Evolutionary conservation across 2,797 vertebrate genomes (phyloP), one percentile per base, ranked within the genome.

Genomic region (Tenualosa thibaudeaui): DNA sequence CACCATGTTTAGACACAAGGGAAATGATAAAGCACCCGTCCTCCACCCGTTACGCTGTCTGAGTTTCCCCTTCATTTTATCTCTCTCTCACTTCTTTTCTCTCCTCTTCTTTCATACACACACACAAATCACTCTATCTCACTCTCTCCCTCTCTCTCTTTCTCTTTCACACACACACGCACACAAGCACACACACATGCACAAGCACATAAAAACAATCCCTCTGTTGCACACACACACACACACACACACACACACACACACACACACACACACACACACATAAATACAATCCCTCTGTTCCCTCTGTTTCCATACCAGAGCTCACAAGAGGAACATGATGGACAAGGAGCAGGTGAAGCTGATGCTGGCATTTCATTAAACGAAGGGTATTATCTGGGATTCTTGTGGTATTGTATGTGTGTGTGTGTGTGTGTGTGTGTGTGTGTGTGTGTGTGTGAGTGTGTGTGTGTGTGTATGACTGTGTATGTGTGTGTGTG

Each of bases 1-100:
- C 88, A 87, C 90, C 87, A 89, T 86, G 88, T 89, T 88, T 89
- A 90, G 90, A 88, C 87, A 86, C 75, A 81, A 53, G 83, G 37
- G 83, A 62, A 12, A 51, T 56, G 37, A 31, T 26, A 56, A 54
- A 81, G 22, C 22, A 84, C 56, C 49, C 75, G 22, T 71, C 31
- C 17, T 81, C 60, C 8, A 19, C 53, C 58, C 26, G n/a, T 40
- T 56, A 56, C 31, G 68, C 82, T 19, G 83, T 43, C 65, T 9
- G 65, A 68, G 26, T 31, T 31, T 15, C 13, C 9, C 62, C 53
- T 68, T 68, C 65, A 31, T 68, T 68, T 37, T 13, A 31, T 37
- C 62, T 12, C 26, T 12, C 26, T 31, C 26, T 68, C 65, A 37
- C 65, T 68, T 31, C 31, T 31, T 31, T 31, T 31, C 31, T 31